phyloP scores from a whole-genome alignment of 2,888 invertebrate genomes.

The Esperia sulphurella region DNA sequence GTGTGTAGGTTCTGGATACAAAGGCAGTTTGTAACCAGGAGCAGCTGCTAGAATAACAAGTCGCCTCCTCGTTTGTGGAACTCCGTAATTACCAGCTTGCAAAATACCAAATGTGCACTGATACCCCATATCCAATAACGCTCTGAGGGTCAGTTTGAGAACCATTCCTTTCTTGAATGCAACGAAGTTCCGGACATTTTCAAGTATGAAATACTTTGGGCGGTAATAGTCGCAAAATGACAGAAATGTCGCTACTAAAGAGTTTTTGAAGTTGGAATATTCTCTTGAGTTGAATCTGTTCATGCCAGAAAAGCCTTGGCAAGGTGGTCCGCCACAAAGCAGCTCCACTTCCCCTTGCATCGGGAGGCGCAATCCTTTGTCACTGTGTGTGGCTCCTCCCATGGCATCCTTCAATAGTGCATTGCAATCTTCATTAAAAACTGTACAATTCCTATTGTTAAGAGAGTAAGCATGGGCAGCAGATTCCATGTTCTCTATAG shows the following conservation, averaged over 20 bases:
- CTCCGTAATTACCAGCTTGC: slow-evolving; percentile 92
- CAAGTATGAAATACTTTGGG: slow-evolving; percentile 89
- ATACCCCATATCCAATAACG: slow-evolving; percentile 90
- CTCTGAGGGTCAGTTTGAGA: slow-evolving; percentile 86
- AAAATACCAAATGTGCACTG: slow-evolving; percentile 92
- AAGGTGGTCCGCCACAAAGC: slow-evolving; percentile 92
- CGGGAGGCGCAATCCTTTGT: slow-evolving; percentile 80
- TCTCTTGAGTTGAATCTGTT: slow-evolving; percentile 91
- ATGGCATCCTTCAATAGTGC: slow-evolving; percentile 83
- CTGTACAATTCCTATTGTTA: slow-evolving; percentile 85
- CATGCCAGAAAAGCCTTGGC: slow-evolving; percentile 95
- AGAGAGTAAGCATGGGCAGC: slow-evolving; percentile 89
- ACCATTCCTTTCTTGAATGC: slow-evolving; percentile 90
- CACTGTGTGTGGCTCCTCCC: slow-evolving; percentile 75
- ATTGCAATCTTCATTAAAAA: slow-evolving; percentile 92
- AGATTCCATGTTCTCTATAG: slow-evolving; percentile 87
- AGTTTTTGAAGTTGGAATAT: slow-evolving; percentile 92
- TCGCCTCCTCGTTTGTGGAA: slow-evolving; percentile 89
- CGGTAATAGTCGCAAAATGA: slow-evolving; percentile 93
- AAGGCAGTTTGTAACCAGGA: slow-evolving; percentile 86
- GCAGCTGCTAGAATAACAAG: slow-evolving; percentile 90
- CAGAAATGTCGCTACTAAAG: slow-evolving; percentile 88
- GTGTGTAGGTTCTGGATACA: slow-evolving; percentile 88
- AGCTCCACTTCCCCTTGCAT: slow-evolving; percentile 89
- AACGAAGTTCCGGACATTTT: slow-evolving; percentile 93